Base-by-base conservation (phyloP, 2,888 invertebrate genomes). In the Criorhina ranunculi region DNA sequence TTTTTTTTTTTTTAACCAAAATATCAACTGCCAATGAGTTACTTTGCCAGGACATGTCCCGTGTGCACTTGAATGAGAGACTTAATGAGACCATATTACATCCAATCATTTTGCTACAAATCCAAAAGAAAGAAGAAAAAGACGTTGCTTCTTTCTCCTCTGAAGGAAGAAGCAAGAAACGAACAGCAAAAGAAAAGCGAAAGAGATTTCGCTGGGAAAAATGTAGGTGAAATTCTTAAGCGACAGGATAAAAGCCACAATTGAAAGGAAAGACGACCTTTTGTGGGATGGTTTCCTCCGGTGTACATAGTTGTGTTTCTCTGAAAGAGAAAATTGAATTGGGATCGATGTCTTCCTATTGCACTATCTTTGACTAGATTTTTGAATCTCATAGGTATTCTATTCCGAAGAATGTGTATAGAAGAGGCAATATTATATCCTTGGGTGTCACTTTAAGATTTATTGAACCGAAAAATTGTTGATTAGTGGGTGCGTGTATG, bases 11-110 rank as follows among this genome's bases (percentile, higher is more conserved):
- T 51, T 24, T 44, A 44, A 8, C 46, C 12, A 55, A 55, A 44
- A 64, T 49, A 64, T 42, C 46, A 70, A 59, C 70, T 49, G 33
- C 24, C 29, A 37, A 44, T 44, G 17, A 57, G 19, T 42, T 42
- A 35, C 42, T 69, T 33, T 35, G 40, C 24, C 42, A 44, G 49
- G 37, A 31, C 73, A 62, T 44, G 62, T 53, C 33, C 62, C 33
- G 44, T 53, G 60, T 51, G 33, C 51, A 62, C 62, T 62, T 62
- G 53, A 62, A 60, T 72, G 60, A 17, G 49, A 15, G 37, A 44
- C 62, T 53, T 73, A 73, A 73, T 73, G 73, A 73, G 73, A 62
- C 73, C 73, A 29, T 73, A 73, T 73, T 55, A 62, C 33, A 73
- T 53, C 44, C 42, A 73, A 51, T 62, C 62, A 31, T 42, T 69